Evolutionary conservation across 2,113 vertebrate species (phyloP), one percentile per base, ranked within the genome.

Genomic region (Ailurus styani): DNA sequence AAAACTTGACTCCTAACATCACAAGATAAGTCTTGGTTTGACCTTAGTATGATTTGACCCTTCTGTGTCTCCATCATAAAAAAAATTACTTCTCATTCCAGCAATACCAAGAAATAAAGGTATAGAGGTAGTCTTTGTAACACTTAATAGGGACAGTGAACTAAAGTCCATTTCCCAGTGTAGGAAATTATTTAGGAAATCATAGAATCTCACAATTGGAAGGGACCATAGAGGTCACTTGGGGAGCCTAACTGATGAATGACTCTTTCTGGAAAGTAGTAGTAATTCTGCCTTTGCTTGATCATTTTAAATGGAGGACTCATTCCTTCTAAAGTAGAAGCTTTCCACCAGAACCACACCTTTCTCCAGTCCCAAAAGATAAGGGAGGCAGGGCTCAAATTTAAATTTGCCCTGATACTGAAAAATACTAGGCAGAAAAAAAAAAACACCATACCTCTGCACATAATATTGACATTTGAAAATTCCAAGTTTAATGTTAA

Each of bases 401-500:
- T 90, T 72, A 90, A 96, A 57, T n/a, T 68, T 79, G 2, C 29
- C 27, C 14, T 87, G 62, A 34, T 75, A 52, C 25, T 92, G 18
- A 89, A 62, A 94, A 75, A 34, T 55, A 1, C n/a, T 64, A 23
- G 86, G 52, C 93, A 86, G 37, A 14, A 45, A 86, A 92, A 94
- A 66, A 5, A 92, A 94, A 66, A 5, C 78, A 77, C 8, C 42
- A 27, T 84, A 79, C 9, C 17, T 91, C 9, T 92, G 68, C 15
- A 11, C 70, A 20, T 55, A 92, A 87, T 92, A 79, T 70, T 93
- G 64, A 72, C 70, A 82, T 73, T 93, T 42, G 64, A 95, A 97
- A 93, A 70, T 40, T 93, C 75, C 73, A 93, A 57, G 87, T 96
- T 68, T 92, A 91, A 66, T 89, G 23, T 83, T 62, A 83, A 79